Conservation (phyloP, 1,140 invertebrate species). For the Calycopis cecrops region DNA sequence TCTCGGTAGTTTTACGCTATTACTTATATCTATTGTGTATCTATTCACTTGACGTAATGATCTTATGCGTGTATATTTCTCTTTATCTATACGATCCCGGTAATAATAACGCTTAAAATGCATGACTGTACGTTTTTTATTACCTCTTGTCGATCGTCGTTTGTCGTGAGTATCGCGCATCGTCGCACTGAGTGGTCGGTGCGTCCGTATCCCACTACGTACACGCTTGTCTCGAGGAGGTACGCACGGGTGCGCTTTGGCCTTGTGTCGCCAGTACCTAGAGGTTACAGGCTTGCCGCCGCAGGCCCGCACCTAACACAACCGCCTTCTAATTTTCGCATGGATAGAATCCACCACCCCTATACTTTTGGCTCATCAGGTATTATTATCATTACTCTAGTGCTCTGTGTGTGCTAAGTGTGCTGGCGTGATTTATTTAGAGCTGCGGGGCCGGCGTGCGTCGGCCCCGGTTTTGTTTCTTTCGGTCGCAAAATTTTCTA, state of each 20-base stretch:
- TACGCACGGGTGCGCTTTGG: constrained; percentile 71
- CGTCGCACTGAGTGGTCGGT: constrained; percentile 70
- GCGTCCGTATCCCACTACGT: constrained; percentile 70
- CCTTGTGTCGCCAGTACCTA: constrained; percentile 65
- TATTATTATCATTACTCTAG: constrained; percentile 72
- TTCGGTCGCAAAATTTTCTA: constrained; percentile 64
- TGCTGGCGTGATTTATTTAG: constrained; percentile 61
- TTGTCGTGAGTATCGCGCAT: constrained; percentile 40
- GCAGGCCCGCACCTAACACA: constrained; percentile 71
- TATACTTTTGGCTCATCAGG: constrained; percentile 73
- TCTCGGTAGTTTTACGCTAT: constrained; percentile 71
- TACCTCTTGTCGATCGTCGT: constrained; percentile 73
- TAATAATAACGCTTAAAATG: constrained; percentile 92
- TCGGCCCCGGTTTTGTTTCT: constrained; percentile 44
- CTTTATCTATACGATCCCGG: constrained; percentile 79
- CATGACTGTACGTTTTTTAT: constrained; percentile 92
- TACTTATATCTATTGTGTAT: constrained; percentile 69
- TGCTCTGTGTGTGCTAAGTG: constrained; percentile 66
- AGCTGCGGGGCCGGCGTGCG: constrained; percentile 41
- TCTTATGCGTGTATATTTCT: constrained; percentile 78
- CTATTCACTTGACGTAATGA: constrained; percentile 69
- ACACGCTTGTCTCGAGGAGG: constrained; percentile 70
- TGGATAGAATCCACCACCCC: constrained; percentile 71
- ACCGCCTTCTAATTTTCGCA: constrained; percentile 72
- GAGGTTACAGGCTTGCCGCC: constrained; percentile 64